A percentile compares a stretch with the other conserved stretches of the same genome.
These are phyloP conservation scores for Machimus rusticus DNA, from an alignment of 2,888 invertebrate species.

Conservation along the genomic window DNA sequence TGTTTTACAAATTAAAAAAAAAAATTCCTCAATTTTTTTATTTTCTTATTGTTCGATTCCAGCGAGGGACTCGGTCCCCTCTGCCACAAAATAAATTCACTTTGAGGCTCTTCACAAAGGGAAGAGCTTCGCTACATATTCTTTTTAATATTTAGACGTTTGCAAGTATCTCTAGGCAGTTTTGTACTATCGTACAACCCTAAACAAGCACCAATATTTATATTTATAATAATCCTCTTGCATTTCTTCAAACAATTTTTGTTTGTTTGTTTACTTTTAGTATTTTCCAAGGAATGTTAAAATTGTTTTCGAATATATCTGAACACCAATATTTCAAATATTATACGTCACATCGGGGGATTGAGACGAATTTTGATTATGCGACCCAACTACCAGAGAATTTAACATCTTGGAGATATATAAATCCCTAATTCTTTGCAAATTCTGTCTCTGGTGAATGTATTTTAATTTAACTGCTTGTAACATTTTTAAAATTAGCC, in stretches of 20 bases:
- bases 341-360: background rate
- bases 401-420: background rate
- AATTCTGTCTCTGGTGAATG: background rate
- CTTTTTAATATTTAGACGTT: background rate
- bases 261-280: background rate
- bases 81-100: background rate
- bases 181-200: slow-evolving; percentile 27
- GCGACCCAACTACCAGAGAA: background rate
- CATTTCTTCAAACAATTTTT: background rate
- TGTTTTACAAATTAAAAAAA: background rate
- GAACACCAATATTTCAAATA: background rate
- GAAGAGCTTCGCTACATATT: background rate
- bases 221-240: background rate
- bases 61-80: background rate
- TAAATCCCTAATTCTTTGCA: background rate
- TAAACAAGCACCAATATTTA: slow-evolving; percentile 18
- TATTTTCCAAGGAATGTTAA: slow-evolving; percentile 8
- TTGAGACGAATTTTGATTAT: background rate
- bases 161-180: slow-evolving; percentile 4
- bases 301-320: background rate
- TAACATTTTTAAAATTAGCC: background rate
- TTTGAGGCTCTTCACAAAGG: background rate
- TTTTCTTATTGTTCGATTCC: background rate
- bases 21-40: background rate
- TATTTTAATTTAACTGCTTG: background rate